Evolutionary conservation across 2,888 invertebrate species (phyloP).

Genomic region (Patella ulyssiponensis): DNA sequence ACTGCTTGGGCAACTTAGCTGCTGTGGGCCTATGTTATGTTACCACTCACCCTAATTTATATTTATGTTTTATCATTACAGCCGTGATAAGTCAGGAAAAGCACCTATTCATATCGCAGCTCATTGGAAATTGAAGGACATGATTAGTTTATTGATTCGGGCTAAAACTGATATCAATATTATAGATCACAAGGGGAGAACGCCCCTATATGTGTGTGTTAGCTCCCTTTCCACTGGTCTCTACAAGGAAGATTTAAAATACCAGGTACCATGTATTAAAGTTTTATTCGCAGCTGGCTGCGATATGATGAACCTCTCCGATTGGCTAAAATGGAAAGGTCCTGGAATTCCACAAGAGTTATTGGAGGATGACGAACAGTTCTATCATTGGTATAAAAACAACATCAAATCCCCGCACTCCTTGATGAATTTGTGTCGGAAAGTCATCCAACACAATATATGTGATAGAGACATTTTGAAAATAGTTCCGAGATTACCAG

Average conservation of each 20-base stretch:
- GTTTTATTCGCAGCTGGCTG: constrained; percentile 68
- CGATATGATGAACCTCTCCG: constrained; percentile 71
- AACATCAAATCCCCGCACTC: constrained; percentile 65
- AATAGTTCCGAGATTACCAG: constrained; percentile 60
- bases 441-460: constrained; percentile 68
- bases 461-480: constrained; percentile 57
- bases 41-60: neutral
- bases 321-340: constrained; percentile 71
- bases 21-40: neutral
- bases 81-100: constrained; percentile 67
- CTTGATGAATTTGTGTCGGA: constrained; percentile 70
- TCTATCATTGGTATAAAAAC: constrained; percentile 65
- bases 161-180: constrained; percentile 63
- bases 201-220: constrained; percentile 70
- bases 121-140: constrained; percentile 69
- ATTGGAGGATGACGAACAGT: constrained; percentile 59
- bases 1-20: too few relatives aligned
- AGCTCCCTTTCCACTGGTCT: constrained; percentile 69
- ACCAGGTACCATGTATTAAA: constrained; percentile 67
- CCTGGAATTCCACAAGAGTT: constrained; percentile 66
- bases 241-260: constrained; percentile 70
- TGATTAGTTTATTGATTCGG: constrained; percentile 63
- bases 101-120: constrained; percentile 70
- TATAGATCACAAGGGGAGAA: constrained; percentile 66
- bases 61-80: constrained; percentile 39